These are phyloP conservation scores for Oligia strigilis DNA, from an alignment of 2,888 invertebrate species.

Conservation along the genomic window DNA sequence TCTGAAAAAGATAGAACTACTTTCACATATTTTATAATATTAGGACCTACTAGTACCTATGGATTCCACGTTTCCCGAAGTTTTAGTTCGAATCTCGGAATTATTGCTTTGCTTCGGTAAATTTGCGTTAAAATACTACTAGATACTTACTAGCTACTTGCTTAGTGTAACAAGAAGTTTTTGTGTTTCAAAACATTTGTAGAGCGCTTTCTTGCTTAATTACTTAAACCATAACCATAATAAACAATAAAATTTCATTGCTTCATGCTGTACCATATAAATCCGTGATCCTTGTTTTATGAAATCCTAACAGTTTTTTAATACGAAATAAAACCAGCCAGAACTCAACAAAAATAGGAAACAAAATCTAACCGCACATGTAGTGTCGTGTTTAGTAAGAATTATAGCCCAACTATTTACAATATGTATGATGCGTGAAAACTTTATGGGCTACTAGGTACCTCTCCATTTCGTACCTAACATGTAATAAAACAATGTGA, in stretches of 20 bases:
- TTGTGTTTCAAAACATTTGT: neutral
- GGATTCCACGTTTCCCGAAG: too few relatives aligned
- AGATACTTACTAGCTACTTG: neutral
- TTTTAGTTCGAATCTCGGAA: neutral
- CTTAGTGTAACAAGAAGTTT: neutral
- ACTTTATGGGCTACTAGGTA: slow-evolving; percentile 70
- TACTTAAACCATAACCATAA: neutral
- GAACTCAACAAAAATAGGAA: slow-evolving; percentile 19
- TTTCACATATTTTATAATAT: neutral
- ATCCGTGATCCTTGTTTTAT: neutral
- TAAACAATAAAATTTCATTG: neutral
- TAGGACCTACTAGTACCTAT: neutral
- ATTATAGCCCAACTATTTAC: slow-evolving; percentile 62
- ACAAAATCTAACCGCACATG: slow-evolving; percentile 35
- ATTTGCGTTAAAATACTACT: neutral
- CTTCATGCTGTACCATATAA: neutral
- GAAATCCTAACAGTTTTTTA: neutral
- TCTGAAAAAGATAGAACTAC: neutral
- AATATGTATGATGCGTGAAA: slow-evolving; percentile 66
- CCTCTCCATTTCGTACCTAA: slow-evolving; percentile 72
- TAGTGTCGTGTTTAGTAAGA: slow-evolving; percentile 58
- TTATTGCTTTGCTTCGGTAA: neutral
- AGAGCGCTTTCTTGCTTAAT: neutral
- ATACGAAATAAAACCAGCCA: slow-evolving; percentile 7
- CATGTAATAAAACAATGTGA: slow-evolving; percentile 76